Percentiles rank a stretch among this genome's conserved stretches.
phyloP scores from a whole-genome alignment of 2,113 vertebrate genomes.

The Ciconia stormi region DNA sequence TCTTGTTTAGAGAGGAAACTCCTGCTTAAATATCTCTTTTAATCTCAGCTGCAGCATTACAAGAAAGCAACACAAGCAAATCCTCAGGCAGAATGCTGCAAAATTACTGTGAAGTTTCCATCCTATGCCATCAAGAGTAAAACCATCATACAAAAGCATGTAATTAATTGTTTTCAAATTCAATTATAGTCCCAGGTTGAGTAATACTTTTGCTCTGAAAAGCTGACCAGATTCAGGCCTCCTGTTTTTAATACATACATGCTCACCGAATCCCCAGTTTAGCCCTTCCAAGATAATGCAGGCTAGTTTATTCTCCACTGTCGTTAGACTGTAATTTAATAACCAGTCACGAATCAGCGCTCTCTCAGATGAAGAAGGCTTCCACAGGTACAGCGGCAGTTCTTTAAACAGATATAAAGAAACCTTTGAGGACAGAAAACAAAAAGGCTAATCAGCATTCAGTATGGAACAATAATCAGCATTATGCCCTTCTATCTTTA shows the following conservation, averaged over 20 bases:
- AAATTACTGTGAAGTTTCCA: neutral
- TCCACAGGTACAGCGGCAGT: conserved; percentile 89
- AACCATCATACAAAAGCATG: neutral
- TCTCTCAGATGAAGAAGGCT: conserved; percentile 81
- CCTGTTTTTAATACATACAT: conserved; percentile 71
- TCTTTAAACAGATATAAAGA: conserved; percentile 97
- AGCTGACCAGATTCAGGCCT: neutral
- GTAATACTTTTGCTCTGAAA: neutral
- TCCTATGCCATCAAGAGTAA: neutral
- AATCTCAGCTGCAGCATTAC: neutral
- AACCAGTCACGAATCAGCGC: conserved; percentile 89
- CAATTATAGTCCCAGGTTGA: neutral
- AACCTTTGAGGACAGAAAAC: conserved; percentile 76
- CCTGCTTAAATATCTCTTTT: neutral
- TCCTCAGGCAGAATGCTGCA: neutral
- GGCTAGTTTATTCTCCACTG: conserved; percentile 92
- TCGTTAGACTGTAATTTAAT: conserved; percentile 82
- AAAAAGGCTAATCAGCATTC: neutral
- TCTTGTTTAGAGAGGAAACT: neutral
- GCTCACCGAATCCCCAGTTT: conserved; percentile 86
- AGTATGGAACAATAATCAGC: neutral
- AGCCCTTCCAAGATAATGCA: conserved; percentile 95
- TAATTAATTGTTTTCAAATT: neutral
- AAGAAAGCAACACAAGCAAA: neutral
- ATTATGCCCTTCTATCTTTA: neutral